A percentile compares a stretch with the other conserved stretches of the same genome.
phyloP scores from a whole-genome alignment of 2,888 invertebrate genomes.

The Hirudinaria manillensis region DNA sequence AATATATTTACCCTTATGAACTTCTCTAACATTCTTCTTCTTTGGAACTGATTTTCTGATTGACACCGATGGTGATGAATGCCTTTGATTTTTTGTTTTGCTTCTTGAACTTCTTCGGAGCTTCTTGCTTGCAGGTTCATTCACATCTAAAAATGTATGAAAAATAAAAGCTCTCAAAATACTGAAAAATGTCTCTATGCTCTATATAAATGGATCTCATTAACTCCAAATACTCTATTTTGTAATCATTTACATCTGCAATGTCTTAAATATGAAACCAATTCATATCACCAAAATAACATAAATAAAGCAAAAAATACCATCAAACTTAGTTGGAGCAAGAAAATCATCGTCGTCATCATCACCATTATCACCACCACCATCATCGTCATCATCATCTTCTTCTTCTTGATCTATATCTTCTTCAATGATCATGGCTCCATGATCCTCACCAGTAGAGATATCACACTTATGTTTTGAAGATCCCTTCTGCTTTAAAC shows the following conservation, averaged over 20 bases:
- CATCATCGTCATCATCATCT: slow-evolving; percentile 23
- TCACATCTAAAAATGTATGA: neutral
- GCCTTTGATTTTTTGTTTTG: neutral
- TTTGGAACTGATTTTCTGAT: neutral
- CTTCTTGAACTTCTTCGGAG: neutral
- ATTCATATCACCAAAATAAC: neutral
- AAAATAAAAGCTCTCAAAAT: neutral
- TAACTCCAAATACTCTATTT: neutral
- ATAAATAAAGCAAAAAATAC: neutral
- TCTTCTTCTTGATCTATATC: neutral
- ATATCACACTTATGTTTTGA: neutral
- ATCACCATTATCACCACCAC: slow-evolving; percentile 12
- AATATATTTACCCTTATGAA: neutral
- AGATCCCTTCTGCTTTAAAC: slow-evolving; percentile 10
- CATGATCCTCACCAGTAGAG: neutral
- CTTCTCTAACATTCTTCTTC: neutral
- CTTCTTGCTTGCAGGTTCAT: neutral
- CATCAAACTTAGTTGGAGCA: neutral
- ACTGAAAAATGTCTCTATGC: neutral
- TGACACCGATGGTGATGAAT: neutral
- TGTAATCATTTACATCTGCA: no score
- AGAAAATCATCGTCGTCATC: slow-evolving; percentile 13
- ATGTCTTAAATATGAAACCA: no score
- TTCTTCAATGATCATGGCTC: slow-evolving; percentile 1
- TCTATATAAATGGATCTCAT: neutral